Evolutionary conservation across 2,797 vertebrate species (phyloP), one percentile per base, ranked within the genome.

Genomic region (Triplophysa bombifrons): DNA sequence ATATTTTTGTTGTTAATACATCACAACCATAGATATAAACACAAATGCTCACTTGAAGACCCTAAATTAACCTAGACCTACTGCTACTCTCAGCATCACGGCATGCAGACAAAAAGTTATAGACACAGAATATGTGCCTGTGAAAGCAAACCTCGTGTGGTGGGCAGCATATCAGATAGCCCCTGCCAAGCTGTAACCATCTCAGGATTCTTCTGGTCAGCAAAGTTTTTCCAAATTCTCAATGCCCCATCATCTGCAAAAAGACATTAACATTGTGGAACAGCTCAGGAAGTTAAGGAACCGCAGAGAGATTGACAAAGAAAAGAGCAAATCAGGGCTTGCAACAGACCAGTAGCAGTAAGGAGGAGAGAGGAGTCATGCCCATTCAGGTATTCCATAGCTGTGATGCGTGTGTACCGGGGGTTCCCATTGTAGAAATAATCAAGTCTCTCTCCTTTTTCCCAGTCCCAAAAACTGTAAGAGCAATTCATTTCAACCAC

Each of bases 141-240:
- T 66, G 85, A 85, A 80, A 86, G 83, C 95, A 88, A 88, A 98
- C 98, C 96, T 94, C 97, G 90, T 20, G 96, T 98, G 0, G 94
- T 97, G 2, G 98, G 97, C 87, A 99, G 93, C 97, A 99, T 99
- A 90, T 99, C 98, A 0, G 98, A 99, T 22, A 99, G 93, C 12
- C 98, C 98, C 90, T 99, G 98, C 98, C 98, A 99, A 0, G 98
- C 97, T 0, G 98, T 98, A 81, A 99, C 97, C 96, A 99, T 98
- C 91, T 99, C 98, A 0, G 98, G 98, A 83, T 99, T 99, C 92
- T 96, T 96, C 78, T 99, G 97, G 87, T 99, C 97, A 0, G 96
- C 98, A 17, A 98, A 99, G 89, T 99, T 99, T 91, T 99, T 99
- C 98, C 98, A 99, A 84, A 99, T 95, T 0, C 97, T 91, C 86